Conservation (phyloP, 2,797 vertebrate species). For the Chaetophractus vellerosus region DNA sequence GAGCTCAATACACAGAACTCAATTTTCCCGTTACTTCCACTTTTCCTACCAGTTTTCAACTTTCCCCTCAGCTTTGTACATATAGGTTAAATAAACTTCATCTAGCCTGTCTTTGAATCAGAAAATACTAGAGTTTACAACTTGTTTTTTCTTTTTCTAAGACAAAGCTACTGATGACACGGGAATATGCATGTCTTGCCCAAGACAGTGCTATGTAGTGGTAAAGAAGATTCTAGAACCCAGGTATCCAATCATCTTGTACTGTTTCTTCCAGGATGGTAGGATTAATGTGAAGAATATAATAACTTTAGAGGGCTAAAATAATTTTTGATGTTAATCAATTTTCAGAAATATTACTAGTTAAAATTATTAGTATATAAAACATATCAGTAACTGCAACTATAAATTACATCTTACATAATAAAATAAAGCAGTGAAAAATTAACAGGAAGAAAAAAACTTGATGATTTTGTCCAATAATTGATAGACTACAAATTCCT, state of each 20-base stretch:
- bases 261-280: neutral
- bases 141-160: neutral
- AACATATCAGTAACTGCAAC: neutral
- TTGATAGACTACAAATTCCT: neutral
- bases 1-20: neutral
- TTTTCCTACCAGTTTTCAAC: neutral
- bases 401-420: neutral
- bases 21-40: neutral
- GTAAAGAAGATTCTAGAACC: neutral
- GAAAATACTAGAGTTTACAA: neutral
- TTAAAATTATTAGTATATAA: neutral
- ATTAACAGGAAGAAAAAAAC: neutral
- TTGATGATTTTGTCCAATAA: neutral
- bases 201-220: neutral
- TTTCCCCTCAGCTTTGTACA: neutral
- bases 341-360: neutral
- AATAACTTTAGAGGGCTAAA: neutral
- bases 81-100: neutral
- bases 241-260: rapidly evolving
- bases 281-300: neutral
- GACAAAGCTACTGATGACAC: neutral
- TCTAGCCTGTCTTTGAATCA: neutral
- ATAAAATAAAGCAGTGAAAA: neutral
- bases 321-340: neutral
- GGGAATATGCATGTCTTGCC: neutral